These are phyloP conservation scores for Dolichoris vasculosae DNA, from an alignment of 1,140 invertebrate genomes.

Conservation along the genomic window DNA sequence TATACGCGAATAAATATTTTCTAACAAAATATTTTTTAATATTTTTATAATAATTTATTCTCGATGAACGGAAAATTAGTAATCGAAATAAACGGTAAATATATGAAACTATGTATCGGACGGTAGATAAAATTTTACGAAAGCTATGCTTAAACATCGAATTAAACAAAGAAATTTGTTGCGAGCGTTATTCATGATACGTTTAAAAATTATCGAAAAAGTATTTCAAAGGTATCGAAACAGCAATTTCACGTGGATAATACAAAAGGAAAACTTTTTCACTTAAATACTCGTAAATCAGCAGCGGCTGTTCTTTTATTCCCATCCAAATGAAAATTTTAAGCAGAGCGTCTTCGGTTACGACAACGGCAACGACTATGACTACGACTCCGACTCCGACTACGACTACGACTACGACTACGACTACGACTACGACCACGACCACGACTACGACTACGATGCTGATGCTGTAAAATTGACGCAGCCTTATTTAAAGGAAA, in stretches of 20 bases:
- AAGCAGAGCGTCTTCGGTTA: not conserved
- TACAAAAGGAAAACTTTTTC: not conserved
- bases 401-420: not conserved
- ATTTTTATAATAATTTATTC: too few relatives aligned
- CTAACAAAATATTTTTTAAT: too few relatives aligned
- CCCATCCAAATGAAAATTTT: conserved; percentile 20
- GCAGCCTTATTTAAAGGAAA: conserved; percentile 29
- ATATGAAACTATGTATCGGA: too few relatives aligned
- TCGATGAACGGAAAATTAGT: too few relatives aligned
- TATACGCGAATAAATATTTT: too few relatives aligned
- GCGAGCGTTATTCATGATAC: too few relatives aligned
- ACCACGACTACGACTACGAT: not conserved
- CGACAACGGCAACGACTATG: not conserved
- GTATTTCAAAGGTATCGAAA: too few relatives aligned
- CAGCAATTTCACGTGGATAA: not conserved
- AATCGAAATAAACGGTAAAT: too few relatives aligned
- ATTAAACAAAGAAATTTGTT: too few relatives aligned
- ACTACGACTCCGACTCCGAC: conserved; percentile 1
- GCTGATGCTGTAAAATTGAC: conserved; percentile 29
- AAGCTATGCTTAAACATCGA: too few relatives aligned
- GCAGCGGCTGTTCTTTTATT: not conserved
- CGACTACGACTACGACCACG: not conserved
- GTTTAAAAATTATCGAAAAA: too few relatives aligned
- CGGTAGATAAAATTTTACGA: too few relatives aligned
- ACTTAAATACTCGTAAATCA: conserved; percentile 27